phyloP scores from a whole-genome alignment of 1,140 invertebrate genomes.

The Aphidius ervi region DNA sequence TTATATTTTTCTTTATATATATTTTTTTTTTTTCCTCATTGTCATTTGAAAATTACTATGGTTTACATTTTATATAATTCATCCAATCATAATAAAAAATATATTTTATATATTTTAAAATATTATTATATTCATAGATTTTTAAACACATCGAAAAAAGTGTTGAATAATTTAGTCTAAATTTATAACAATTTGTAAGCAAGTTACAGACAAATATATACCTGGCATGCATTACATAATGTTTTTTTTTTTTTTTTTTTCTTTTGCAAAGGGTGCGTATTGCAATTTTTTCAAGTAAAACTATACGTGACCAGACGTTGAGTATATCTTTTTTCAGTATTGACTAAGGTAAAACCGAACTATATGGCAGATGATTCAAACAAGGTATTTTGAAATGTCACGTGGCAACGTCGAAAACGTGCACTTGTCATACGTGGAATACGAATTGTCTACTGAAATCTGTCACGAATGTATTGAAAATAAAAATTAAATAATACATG shows the following conservation, averaged over 20 bases:
- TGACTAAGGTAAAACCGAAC: background rate
- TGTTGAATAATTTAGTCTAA: too few species aligned
- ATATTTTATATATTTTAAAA: too few species aligned
- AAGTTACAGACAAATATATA: background rate
- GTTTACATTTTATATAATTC: too few species aligned
- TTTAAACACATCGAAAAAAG: too few species aligned
- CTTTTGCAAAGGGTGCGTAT: conserved; percentile 7
- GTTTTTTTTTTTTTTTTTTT: background rate
- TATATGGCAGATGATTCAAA: conserved; percentile 15
- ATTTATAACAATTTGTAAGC: too few species aligned
- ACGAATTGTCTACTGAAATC: conserved; percentile 19
- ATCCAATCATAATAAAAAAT: too few species aligned
- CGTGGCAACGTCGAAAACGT: conserved; percentile 11
- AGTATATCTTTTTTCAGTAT: background rate
- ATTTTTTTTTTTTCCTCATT: too few species aligned
- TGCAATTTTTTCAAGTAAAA: conserved; percentile 1
- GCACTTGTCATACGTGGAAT: conserved; percentile 1
- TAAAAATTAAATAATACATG: conserved; percentile 7
- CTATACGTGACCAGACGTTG: conserved; percentile 14
- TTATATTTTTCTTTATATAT: too few species aligned
- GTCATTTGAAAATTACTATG: too few species aligned
- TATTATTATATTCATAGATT: too few species aligned
- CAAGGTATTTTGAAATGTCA: conserved; percentile 19
- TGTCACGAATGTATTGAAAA: background rate
- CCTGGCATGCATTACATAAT: conserved; percentile 7